Conservation (phyloP, 2,888 invertebrate genomes). For the Xanthia togata region DNA sequence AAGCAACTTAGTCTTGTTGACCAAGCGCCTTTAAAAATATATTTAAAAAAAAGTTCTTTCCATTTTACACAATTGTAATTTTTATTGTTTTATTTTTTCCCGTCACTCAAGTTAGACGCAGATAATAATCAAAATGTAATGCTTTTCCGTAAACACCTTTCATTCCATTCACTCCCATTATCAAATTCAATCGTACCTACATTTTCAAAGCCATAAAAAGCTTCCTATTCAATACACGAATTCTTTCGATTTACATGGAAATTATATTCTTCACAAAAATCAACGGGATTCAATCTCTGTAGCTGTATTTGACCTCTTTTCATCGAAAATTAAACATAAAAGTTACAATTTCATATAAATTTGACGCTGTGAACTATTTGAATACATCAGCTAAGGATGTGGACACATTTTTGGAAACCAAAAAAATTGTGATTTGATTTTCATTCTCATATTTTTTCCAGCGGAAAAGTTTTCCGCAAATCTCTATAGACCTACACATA, state of each 20-base stretch:
- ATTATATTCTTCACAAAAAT: constrained; percentile 40
- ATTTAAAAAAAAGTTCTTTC: too few relatives aligned
- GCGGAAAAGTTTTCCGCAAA: neutral
- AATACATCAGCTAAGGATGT: constrained; percentile 31
- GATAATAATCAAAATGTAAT: neutral
- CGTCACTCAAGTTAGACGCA: too few relatives aligned
- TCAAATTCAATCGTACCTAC: constrained; percentile 17
- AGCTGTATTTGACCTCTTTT: constrained; percentile 37
- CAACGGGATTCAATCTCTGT: constrained; percentile 34
- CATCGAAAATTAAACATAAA: constrained; percentile 25
- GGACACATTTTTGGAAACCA: neutral
- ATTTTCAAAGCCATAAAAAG: constrained; percentile 11
- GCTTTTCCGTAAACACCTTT: neutral
- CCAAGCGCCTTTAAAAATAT: neutral
- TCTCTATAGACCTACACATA: neutral
- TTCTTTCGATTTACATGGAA: constrained; percentile 32
- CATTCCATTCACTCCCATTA: neutral
- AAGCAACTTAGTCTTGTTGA: neutral
- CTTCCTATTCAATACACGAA: constrained; percentile 28
- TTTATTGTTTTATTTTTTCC: neutral
- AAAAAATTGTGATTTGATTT: neutral
- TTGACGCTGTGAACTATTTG: constrained; percentile 31
- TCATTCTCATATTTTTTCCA: neutral
- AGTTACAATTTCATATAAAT: constrained; percentile 28
- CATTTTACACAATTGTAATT: neutral